Evolutionary conservation across 2,797 vertebrate genomes (phyloP).

Genomic region (Cetoscarus ocellatus): DNA sequence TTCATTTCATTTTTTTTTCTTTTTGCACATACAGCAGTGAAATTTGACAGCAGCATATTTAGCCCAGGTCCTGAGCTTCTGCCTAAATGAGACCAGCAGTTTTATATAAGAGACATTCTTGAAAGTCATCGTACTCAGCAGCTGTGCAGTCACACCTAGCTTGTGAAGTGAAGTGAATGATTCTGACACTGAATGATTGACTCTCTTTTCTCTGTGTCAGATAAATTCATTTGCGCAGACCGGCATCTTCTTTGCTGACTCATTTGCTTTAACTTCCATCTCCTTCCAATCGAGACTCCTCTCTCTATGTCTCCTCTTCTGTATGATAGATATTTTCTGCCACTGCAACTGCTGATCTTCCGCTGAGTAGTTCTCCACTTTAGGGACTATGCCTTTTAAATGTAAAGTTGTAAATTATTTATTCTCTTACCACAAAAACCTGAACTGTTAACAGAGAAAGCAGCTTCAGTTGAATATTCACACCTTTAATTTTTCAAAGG

Average conservation of each 20-base stretch:
- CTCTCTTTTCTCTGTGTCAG: constrained; percentile 28
- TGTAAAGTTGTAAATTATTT: constrained; percentile 21
- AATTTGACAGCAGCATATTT: constrained; percentile 3
- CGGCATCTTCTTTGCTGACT: constrained; percentile 53
- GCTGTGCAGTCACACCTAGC: constrained; percentile 44
- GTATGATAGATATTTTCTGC: constrained; percentile 63
- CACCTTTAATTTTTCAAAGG: too few relatives aligned
- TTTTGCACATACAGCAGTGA: not conserved
- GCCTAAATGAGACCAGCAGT: not conserved
- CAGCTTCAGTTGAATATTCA: too few relatives aligned
- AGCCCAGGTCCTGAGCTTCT: not conserved
- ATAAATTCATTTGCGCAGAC: constrained; percentile 50
- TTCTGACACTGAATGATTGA: constrained; percentile 61
- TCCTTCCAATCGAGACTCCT: constrained; percentile 26
- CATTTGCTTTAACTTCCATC: constrained; percentile 36
- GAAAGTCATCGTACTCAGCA: constrained; percentile 60
- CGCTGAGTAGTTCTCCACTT: constrained; percentile 43
- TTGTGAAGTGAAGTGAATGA: constrained; percentile 54
- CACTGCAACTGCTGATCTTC: constrained; percentile 62
- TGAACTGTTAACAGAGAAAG: too few relatives aligned
- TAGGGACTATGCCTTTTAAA: constrained; percentile 38
- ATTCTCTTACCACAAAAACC: constrained; percentile 15
- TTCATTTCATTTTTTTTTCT: constrained; percentile 6
- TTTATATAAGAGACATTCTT: constrained; percentile 54
- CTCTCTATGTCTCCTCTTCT: constrained; percentile 45